phyloP scores from a whole-genome alignment of 2,888 invertebrate species.

The Cynaeus angustus region DNA sequence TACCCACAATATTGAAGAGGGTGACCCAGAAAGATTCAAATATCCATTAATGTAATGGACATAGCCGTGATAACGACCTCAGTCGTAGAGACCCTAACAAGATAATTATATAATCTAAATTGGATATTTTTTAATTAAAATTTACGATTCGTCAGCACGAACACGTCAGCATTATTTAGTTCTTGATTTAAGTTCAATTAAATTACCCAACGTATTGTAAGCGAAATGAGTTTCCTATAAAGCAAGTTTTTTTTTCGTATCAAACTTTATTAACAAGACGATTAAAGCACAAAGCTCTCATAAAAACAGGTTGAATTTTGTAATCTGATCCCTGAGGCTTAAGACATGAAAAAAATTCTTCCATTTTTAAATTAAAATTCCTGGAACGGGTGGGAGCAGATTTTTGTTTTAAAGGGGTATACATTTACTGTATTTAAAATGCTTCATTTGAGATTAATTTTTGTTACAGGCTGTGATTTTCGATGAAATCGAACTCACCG shows the following conservation, averaged over 20 bases:
- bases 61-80: slow-evolving; percentile 6
- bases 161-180: no score
- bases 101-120: slow-evolving; percentile 20
- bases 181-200: neutral
- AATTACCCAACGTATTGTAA: neutral
- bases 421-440: neutral
- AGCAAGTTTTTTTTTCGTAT: no score
- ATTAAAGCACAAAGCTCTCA: no score
- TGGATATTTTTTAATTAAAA: slow-evolving; percentile 19
- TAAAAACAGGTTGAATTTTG: neutral
- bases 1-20: slow-evolving; percentile 20
- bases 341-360: neutral
- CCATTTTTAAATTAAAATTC: slow-evolving; percentile 13
- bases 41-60: slow-evolving; percentile 28
- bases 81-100: neutral
- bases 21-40: slow-evolving; percentile 25
- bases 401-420: neutral
- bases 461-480: slow-evolving; percentile 88
- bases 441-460: slow-evolving; percentile 34
- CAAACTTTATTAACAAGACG: neutral
- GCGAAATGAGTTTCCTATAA: neutral
- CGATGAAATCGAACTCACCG: slow-evolving; percentile 90
- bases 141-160: slow-evolving; percentile 1
- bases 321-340: neutral
- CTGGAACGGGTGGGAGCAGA: neutral